Evolutionary conservation across 2,888 invertebrate species (phyloP).

Genomic region (Cryptosula pallasiana): DNA sequence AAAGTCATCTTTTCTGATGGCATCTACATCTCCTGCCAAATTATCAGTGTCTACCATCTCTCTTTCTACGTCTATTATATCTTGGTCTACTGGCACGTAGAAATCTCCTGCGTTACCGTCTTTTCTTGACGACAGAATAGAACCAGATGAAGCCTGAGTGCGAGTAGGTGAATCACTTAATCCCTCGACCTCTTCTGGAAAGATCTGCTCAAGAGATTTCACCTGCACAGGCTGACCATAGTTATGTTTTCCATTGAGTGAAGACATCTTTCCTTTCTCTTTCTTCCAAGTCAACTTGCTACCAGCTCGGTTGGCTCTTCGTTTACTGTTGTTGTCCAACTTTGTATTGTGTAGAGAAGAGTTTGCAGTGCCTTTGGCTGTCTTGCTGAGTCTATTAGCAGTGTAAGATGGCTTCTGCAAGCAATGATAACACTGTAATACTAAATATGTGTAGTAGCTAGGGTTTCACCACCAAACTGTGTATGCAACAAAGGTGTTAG

Average conservation of each 20-base stretch:
- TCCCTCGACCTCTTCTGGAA: not conserved
- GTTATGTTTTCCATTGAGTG: too few species aligned
- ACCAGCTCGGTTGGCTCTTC: not conserved
- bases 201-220: conserved; percentile 20
- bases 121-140: not conserved
- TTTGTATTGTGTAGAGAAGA: not conserved
- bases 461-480: too few species aligned
- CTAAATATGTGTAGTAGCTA: too few species aligned
- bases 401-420: not conserved
- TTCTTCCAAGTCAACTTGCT: not conserved
- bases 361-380: not conserved
- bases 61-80: conserved; percentile 17
- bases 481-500: too few species aligned
- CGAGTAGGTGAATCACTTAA: not conserved
- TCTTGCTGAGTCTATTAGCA: not conserved
- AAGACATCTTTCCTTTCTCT: not conserved
- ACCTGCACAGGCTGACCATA: not conserved
- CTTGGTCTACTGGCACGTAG: not conserved
- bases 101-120: not conserved
- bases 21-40: too few species aligned
- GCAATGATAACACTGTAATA: not conserved
- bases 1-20: too few species aligned
- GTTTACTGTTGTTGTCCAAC: not conserved
- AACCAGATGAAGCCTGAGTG: not conserved
- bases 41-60: not conserved